Conservation (phyloP, 2,797 vertebrate genomes). For the Alca torda region DNA sequence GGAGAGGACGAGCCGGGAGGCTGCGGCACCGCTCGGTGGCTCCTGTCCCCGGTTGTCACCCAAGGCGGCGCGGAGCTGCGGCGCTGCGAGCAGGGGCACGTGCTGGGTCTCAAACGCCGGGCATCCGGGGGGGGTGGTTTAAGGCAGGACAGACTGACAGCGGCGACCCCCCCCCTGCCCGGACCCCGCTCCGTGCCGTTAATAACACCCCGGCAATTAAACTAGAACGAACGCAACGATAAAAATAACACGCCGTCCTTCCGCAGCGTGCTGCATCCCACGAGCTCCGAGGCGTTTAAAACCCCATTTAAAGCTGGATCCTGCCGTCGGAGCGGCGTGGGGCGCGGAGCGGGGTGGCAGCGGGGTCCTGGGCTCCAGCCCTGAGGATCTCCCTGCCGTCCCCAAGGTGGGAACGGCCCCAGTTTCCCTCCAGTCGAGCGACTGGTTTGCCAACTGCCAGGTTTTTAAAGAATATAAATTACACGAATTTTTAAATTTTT, state of each 20-base stretch:
- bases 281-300: constrained; percentile 19
- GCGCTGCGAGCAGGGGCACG: background rate
- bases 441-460: background rate
- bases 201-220: background rate
- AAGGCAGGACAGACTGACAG: background rate
- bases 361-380: accelerated
- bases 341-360: accelerated
- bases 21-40: accelerated
- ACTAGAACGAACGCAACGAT: background rate
- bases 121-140: accelerated
- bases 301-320: background rate
- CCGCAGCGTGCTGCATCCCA: background rate
- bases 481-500: background rate
- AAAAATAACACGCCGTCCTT: background rate
- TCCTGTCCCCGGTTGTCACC: background rate
- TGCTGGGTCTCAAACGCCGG: background rate
- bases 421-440: background rate
- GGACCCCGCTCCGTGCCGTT: background rate
- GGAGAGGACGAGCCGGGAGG: accelerated
- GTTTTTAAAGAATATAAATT: background rate
- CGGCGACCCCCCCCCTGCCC: background rate
- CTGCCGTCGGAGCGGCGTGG: accelerated
- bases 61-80: accelerated
- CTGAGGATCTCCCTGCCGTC: background rate
- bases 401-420: background rate